These are phyloP conservation scores for Agelas oroides DNA, from an alignment of 37 sponge, comb jelly and placozoan species.

Conservation along the genomic window DNA sequence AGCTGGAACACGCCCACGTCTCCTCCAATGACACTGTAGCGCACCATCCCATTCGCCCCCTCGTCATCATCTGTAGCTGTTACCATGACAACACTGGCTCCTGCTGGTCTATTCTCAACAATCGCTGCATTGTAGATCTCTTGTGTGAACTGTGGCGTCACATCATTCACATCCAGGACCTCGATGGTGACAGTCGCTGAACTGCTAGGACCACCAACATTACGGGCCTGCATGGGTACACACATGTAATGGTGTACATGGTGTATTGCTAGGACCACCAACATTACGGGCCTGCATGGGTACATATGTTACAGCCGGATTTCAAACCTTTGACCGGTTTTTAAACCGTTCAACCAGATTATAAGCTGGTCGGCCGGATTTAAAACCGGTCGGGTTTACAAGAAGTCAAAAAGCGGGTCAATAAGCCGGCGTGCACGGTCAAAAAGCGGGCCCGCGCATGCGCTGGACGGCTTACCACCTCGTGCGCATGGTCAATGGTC, in stretches of 20 bases:
- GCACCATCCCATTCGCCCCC: constrained; percentile 23
- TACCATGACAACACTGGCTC: constrained; percentile 37
- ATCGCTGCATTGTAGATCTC: neutral
- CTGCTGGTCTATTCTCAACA: constrained; percentile 38
- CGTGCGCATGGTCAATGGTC: too few relatives aligned
- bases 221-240: too few relatives aligned
- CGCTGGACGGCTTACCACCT: too few relatives aligned
- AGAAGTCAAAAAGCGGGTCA: too few relatives aligned
- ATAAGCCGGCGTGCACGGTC: too few relatives aligned
- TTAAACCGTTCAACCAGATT: too few relatives aligned
- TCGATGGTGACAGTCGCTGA: neutral
- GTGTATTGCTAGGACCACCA: neutral
- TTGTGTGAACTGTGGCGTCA: constrained; percentile 31
- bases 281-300: neutral
- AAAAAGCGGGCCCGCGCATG: too few relatives aligned
- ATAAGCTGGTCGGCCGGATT: too few relatives aligned
- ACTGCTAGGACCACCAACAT: neutral
- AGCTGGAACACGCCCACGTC: constrained; percentile 21
- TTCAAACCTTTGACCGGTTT: too few relatives aligned
- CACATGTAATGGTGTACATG: neutral
- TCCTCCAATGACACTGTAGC: constrained; percentile 47
- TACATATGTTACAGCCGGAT: too few relatives aligned
- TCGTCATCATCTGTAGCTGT: constrained; percentile 44
- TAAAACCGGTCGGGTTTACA: too few relatives aligned
- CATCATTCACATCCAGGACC: constrained; percentile 53